Evolutionary conservation across 2,797 vertebrate genomes (phyloP).

Genomic region (Poecilia wingei): DNA sequence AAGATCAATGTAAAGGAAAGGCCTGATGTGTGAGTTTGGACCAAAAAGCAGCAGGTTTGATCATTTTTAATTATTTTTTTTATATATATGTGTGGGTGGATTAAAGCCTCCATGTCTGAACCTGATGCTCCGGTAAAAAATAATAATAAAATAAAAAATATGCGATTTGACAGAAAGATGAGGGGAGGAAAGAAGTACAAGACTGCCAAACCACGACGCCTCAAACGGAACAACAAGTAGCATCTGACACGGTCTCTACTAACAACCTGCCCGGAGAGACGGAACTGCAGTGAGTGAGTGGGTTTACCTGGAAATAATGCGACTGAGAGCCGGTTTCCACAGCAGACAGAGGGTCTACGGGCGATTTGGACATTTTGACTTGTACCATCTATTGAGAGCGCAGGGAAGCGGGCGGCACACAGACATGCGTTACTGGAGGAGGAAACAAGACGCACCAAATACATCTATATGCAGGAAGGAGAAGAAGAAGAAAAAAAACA

Average conservation of each 20-base stretch:
- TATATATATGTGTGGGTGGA: neutral
- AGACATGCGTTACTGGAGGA: slow-evolving; percentile 73
- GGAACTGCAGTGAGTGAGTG: slow-evolving; percentile 12
- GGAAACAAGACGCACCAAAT: slow-evolving; percentile 61
- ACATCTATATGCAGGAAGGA: slow-evolving; percentile 59
- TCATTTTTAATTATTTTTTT: neutral
- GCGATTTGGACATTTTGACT: slow-evolving; percentile 86
- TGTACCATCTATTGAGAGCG: slow-evolving; percentile 84
- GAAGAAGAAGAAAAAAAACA: slow-evolving; percentile 32
- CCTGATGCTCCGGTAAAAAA: neutral
- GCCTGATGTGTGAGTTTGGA: slow-evolving; percentile 28
- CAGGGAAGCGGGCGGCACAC: slow-evolving; percentile 71
- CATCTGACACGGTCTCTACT: slow-evolving; percentile 29
- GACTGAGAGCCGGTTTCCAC: slow-evolving; percentile 81
- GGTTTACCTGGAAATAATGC: slow-evolving; percentile 85
- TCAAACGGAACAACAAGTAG: slow-evolving; percentile 75
- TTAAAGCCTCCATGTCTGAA: neutral
- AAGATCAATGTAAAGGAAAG: slow-evolving; percentile 35
- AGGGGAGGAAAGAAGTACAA: slow-evolving; percentile 44
- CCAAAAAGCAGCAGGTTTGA: neutral
- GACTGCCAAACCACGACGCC: slow-evolving; percentile 2
- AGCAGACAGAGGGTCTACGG: slow-evolving; percentile 82
- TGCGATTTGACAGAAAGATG: slow-evolving; percentile 53
- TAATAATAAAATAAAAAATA: neutral
- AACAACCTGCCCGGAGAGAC: neutral